These are phyloP conservation scores for Sprattus sprattus DNA, from an alignment of 2,113 vertebrate species.

Conservation along the genomic window DNA sequence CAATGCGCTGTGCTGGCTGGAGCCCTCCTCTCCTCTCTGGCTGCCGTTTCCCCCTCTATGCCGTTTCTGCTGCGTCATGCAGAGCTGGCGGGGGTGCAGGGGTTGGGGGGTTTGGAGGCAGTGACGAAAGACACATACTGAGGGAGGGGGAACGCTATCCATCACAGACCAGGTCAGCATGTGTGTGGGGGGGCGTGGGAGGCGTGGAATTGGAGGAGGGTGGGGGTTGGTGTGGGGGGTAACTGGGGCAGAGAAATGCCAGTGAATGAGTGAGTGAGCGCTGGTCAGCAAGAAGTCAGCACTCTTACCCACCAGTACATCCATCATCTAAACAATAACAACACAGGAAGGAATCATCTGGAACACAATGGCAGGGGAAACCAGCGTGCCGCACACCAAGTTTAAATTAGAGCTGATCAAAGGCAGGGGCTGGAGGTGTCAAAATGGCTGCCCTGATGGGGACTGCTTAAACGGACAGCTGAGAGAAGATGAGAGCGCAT, in stretches of 20 bases:
- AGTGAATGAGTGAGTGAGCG: constrained; percentile 56
- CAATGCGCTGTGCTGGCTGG: constrained; percentile 56
- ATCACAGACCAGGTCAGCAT: constrained; percentile 27
- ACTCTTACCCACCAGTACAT: constrained; percentile 66
- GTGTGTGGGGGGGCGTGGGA: background rate
- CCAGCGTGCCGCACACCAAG: no score
- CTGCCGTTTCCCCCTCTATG: constrained; percentile 55
- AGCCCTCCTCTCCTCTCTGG: constrained; percentile 36
- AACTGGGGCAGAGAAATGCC: background rate
- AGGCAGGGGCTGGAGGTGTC: background rate
- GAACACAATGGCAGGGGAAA: background rate
- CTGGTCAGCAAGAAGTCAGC: constrained; percentile 70
- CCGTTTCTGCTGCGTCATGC: constrained; percentile 38
- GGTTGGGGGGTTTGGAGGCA: constrained; percentile 32
- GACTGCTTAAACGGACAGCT: background rate
- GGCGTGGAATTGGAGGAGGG: background rate
- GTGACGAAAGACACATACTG: constrained; percentile 39
- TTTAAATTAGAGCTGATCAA: background rate
- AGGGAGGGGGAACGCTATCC: constrained; percentile 29
- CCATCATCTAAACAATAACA: constrained; percentile 68
- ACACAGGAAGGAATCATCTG: constrained; percentile 49
- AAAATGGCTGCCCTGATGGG: background rate
- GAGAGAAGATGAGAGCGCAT: background rate
- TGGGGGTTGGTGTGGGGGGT: background rate
- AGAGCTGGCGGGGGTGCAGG: constrained; percentile 49